Conservation (phyloP, 2,113 vertebrate genomes). For the Malurus alboscapulatus region DNA sequence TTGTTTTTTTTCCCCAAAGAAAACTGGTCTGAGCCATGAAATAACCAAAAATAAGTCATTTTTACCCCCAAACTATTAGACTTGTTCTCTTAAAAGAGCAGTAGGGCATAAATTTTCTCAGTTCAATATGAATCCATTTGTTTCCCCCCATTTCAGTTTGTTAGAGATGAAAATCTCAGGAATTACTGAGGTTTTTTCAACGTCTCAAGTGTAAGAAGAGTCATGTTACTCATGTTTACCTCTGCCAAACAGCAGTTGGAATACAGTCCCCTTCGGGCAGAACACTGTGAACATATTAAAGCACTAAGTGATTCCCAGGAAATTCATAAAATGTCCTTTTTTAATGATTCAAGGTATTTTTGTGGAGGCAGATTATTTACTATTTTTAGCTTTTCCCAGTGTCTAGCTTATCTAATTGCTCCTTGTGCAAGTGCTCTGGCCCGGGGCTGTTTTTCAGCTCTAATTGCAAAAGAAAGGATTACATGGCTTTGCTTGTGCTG, state of each 20-base stretch:
- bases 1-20: not conserved
- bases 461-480: slow-evolving; percentile 35
- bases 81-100: not conserved
- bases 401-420: slow-evolving; percentile 32
- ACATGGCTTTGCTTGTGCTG: slow-evolving; percentile 4
- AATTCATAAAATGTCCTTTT: not conserved
- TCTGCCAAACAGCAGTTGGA: not conserved
- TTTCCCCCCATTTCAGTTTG: not conserved
- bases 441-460: not conserved
- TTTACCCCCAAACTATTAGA: not conserved
- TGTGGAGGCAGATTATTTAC: slow-evolving; percentile 17
- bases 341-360: slow-evolving; percentile 14
- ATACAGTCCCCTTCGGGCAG: not conserved
- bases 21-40: not conserved
- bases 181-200: not conserved
- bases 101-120: not conserved
- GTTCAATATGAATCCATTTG: not conserved
- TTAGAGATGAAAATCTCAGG: not conserved
- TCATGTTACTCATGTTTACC: not conserved
- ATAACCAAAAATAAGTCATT: not conserved
- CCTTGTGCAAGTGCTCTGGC: not conserved
- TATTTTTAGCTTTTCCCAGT: slow-evolving; percentile 46
- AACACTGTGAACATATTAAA: not conserved
- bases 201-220: not conserved
- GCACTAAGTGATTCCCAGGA: not conserved